phyloP scores from a whole-genome alignment of 2,888 invertebrate species.

The Drosophila neonasuta region DNA sequence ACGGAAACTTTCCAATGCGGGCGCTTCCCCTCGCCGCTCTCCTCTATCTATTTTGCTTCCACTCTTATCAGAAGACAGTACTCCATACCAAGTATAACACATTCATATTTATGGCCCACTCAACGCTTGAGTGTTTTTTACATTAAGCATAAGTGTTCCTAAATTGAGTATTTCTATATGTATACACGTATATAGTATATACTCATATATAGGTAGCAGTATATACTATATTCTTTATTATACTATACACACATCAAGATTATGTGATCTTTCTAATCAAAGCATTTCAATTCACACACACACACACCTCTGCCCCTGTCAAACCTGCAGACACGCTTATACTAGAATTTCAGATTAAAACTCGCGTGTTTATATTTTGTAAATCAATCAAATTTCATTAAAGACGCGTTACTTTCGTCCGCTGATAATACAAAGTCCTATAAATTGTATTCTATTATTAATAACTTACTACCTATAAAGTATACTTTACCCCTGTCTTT shows the following conservation, averaged over 20 bases:
- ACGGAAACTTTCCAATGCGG: constrained; percentile 63
- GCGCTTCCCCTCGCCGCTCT: constrained; percentile 3
- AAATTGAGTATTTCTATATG: constrained; percentile 3
- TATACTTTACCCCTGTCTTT: not conserved
- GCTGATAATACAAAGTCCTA: constrained; percentile 7
- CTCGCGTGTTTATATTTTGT: constrained; percentile 58
- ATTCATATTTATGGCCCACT: constrained; percentile 32
- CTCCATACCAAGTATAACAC: constrained; percentile 7
- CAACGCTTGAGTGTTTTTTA: constrained; percentile 34
- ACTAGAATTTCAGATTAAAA: constrained; percentile 51
- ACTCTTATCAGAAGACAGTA: constrained; percentile 41
- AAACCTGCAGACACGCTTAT: constrained; percentile 43
- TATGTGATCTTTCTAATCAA: constrained; percentile 59
- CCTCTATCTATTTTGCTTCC: constrained; percentile 18
- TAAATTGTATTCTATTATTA: constrained; percentile 9
- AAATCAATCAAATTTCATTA: constrained; percentile 58
- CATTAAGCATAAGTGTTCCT: constrained; percentile 47
- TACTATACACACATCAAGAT: constrained; percentile 28
- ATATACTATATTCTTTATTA: not conserved
- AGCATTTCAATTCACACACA: constrained; percentile 29
- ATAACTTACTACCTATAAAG: constrained; percentile 18
- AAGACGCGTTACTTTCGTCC: constrained; percentile 15
- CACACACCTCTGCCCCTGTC: constrained; percentile 56
- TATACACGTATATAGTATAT: constrained; percentile 1
- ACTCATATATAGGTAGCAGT: constrained; percentile 2